Evolutionary conservation across 2,888 invertebrate species (phyloP).

Genomic region (Seira ritae): DNA sequence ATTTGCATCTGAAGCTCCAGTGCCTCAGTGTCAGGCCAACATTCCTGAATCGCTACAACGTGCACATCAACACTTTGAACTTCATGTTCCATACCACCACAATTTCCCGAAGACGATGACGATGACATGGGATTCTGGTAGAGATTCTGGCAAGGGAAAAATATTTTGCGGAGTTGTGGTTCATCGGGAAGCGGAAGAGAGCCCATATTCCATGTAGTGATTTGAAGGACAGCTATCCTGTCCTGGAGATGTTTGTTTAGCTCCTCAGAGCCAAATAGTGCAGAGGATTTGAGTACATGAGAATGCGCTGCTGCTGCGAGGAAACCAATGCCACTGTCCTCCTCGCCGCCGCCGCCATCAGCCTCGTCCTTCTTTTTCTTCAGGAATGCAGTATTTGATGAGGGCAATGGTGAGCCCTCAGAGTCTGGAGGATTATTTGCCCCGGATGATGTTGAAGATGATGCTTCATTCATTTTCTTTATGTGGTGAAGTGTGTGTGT

Average conservation of each 20-base stretch:
- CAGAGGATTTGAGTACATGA: slow-evolving; percentile 75
- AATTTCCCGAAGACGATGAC: background rate
- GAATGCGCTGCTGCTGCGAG: background rate
- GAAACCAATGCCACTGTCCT: background rate
- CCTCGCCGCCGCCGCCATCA: slow-evolving; percentile 16
- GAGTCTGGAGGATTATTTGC: too few relatives aligned
- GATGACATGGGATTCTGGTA: too few relatives aligned
- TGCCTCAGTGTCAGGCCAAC: slow-evolving; percentile 88
- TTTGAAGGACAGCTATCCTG: slow-evolving; percentile 86
- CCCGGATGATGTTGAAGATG: background rate
- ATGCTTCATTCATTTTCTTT: background rate
- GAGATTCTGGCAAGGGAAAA: slow-evolving; percentile 55
- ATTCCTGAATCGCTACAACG: slow-evolving; percentile 95
- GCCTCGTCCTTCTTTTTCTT: background rate
- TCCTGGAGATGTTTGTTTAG: slow-evolving; percentile 89
- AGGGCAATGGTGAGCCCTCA: too few relatives aligned
- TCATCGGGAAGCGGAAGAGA: slow-evolving; percentile 81
- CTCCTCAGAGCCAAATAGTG: slow-evolving; percentile 89
- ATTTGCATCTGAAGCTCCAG: slow-evolving; percentile 95
- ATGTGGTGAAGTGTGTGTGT: too few relatives aligned
- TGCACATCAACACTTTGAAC: slow-evolving; percentile 82
- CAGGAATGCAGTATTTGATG: background rate
- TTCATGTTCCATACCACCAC: background rate
- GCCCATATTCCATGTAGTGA: slow-evolving; percentile 98
- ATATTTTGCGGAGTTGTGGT: slow-evolving; percentile 69